phyloP scores from a whole-genome alignment of 1,140 invertebrate genomes.

The Drosophila pectinifera region DNA sequence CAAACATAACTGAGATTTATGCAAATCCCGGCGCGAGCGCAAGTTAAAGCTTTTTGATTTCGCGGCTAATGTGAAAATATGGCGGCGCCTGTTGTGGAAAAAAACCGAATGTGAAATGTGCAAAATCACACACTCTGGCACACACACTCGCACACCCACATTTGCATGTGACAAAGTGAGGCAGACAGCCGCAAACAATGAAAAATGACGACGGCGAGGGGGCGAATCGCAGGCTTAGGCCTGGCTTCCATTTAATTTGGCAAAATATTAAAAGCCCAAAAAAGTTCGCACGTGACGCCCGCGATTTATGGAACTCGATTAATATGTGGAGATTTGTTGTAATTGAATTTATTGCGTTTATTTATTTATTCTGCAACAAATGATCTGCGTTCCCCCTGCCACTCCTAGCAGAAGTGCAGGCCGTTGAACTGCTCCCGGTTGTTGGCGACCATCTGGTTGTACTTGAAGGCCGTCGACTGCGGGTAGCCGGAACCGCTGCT shows the following conservation, averaged over 20 bases:
- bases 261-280: conserved; percentile 51
- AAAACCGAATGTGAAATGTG: conserved; percentile 77
- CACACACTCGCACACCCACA: conserved; percentile 15
- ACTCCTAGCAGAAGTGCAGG: conserved; percentile 75
- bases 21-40: conserved; percentile 54
- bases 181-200: conserved; percentile 82
- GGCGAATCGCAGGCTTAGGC: conserved; percentile 43
- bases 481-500: conserved; percentile 8
- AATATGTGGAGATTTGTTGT: conserved; percentile 49
- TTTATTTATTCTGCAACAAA: conserved; percentile 31
- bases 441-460: conserved; percentile 79
- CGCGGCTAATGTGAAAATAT: conserved; percentile 74
- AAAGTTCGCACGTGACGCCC: conserved; percentile 63
- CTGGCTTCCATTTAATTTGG: conserved; percentile 67
- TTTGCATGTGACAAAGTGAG: conserved; percentile 76
- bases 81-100: conserved; percentile 54
- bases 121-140: conserved; percentile 35
- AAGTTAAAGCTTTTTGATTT: conserved; percentile 61
- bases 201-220: conserved; percentile 71
- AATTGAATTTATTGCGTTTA: conserved; percentile 60
- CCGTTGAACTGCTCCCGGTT: conserved; percentile 79
- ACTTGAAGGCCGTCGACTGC: conserved; percentile 58
- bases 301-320: conserved; percentile 74
- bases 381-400: conserved; percentile 6
- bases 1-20: conserved; percentile 72